phyloP scores from a whole-genome alignment of 1,140 invertebrate genomes.

The Hycleus cichorii region DNA sequence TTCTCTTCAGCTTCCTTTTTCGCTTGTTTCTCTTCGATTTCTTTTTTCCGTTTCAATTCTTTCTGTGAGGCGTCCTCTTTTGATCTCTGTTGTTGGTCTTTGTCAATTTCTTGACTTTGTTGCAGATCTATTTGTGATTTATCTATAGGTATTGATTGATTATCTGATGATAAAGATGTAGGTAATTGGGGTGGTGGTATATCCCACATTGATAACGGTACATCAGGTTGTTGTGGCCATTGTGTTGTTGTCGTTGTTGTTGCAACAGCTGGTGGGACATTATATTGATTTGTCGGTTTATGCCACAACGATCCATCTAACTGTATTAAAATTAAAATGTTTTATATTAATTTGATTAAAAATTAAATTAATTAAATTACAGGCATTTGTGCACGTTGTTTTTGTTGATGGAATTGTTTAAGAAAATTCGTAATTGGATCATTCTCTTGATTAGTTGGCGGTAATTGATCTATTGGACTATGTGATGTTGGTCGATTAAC shows the following conservation, averaged over 20 bases:
- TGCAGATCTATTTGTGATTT: conserved; percentile 14
- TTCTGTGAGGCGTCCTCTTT: conserved; percentile 37
- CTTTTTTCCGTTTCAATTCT: conserved; percentile 40
- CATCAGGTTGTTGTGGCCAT: conserved; percentile 24
- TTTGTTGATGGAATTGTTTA: conserved; percentile 42
- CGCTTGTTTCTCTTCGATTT: conserved; percentile 40
- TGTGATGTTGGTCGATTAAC: conserved; percentile 18
- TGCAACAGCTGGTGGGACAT: conserved; percentile 18
- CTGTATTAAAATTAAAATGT: neutral
- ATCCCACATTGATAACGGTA: conserved; percentile 38
- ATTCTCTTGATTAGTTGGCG: conserved; percentile 34
- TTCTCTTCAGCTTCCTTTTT: conserved; percentile 42
- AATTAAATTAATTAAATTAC: neutral
- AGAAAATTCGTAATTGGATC: conserved; percentile 48
- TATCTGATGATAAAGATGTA: conserved; percentile 15
- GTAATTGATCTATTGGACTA: conserved; percentile 23
- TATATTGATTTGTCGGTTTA: conserved; percentile 18
- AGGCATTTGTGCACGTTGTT: neutral
- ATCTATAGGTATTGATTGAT: conserved; percentile 17
- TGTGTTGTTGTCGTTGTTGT: conserved; percentile 14
- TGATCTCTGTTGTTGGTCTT: conserved; percentile 27
- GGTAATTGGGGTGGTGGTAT: conserved; percentile 37
- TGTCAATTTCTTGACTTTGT: conserved; percentile 39
- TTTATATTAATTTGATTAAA: neutral
- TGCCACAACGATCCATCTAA: conserved; percentile 36